Evolutionary conservation across 2,888 invertebrate genomes (phyloP), one percentile per base, ranked within the genome.

Genomic region (Sinotaia quadrata): DNA sequence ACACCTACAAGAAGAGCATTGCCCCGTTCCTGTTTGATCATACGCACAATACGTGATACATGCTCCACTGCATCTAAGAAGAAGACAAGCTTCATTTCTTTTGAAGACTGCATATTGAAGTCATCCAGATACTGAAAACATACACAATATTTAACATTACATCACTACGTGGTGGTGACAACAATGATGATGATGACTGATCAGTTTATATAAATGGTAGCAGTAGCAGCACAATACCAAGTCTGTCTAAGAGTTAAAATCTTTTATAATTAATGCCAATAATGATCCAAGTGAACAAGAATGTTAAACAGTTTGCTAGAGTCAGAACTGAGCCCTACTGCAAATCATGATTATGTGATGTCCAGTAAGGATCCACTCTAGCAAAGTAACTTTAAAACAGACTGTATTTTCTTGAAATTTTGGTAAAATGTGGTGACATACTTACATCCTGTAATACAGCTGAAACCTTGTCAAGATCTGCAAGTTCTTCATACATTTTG

Each of bases 11-110:
- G 77, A 33, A 89, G 77, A 27, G 88, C 88, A 72, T 89, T 89
- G 29, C 89, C 89, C 57, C 88, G 71, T 56, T 89, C 87, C 74
- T 88, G 88, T 59, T 88, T 76, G 44, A 89, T 85, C 82, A 89
- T 88, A 47, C 89, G 81, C 18, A 87, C 84, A 41, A 89, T 88
- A 60, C 89, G 85, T 5, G 87, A 81, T 49, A 89, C 83, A 72
- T 89, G 89, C 71, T 88, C 87, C 31, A 89, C 84, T 47, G 89
- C 89, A 69, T 89, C 88, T 90, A 93, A 91, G 89, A 96, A 96
- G 83, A 96, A 91, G 70, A 96, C 95, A 63, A 96, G 88, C 77
- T 92, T 92, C 94, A 95, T 94, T 79, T 93, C 93, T 82, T 94
- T 93, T 0, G 93, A 91, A 0, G 92, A 92, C 41, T 91, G 90